These are phyloP conservation scores for Toxotes jaculatrix DNA, from an alignment of 2,113 vertebrate species.

Conservation along the genomic window DNA sequence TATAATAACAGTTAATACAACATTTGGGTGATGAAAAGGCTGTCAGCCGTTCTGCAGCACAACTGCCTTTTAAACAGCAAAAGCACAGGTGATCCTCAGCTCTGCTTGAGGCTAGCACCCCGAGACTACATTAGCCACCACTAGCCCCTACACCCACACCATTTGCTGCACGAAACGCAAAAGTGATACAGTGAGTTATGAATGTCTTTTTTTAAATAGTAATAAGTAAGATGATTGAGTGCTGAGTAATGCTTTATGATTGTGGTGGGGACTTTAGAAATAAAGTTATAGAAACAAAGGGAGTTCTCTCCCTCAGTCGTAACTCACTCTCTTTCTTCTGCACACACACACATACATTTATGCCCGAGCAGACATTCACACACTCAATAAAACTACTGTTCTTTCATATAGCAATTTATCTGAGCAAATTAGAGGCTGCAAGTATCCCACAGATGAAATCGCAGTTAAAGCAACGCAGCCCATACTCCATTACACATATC, in stretches of 20 bases:
- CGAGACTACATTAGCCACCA: too few relatives aligned
- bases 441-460: constrained; percentile 61
- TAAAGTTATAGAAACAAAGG: constrained; percentile 20
- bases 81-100: neutral
- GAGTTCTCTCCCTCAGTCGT: constrained; percentile 25
- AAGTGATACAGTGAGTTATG: neutral
- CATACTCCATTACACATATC: constrained; percentile 72
- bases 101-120: too few relatives aligned
- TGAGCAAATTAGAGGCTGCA: constrained; percentile 51
- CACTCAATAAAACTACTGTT: constrained; percentile 55
- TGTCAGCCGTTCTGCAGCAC: too few relatives aligned
- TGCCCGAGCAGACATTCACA: constrained; percentile 17
- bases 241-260: constrained; percentile 38
- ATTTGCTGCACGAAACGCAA: too few relatives aligned
- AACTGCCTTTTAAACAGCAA: neutral
- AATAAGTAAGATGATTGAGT: constrained; percentile 12
- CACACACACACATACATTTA: neutral
- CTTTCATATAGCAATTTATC: constrained; percentile 57
- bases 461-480: constrained; percentile 49
- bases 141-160: too few relatives aligned
- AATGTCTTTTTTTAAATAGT: constrained; percentile 12
- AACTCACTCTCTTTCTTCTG: constrained; percentile 10
- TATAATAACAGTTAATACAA: too few relatives aligned
- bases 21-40: too few relatives aligned
- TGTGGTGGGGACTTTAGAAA: neutral